A percentile compares a stretch with the other conserved stretches of the same genome.
Evolutionary conservation across 2,888 invertebrate genomes (phyloP).

Genomic region (Ommatoiulus sabulosus): DNA sequence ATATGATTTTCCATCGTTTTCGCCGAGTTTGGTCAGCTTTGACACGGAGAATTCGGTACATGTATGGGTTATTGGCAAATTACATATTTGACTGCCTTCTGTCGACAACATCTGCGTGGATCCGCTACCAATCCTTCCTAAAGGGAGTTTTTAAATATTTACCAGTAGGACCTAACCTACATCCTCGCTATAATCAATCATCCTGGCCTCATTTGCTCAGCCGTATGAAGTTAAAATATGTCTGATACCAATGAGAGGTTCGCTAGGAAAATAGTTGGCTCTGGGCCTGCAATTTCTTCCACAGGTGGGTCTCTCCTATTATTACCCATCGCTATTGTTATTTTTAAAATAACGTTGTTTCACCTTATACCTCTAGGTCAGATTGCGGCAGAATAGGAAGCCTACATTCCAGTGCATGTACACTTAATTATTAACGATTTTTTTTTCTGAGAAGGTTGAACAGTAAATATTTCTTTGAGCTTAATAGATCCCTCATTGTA

Average conservation of each 20-base stretch:
- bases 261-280: neutral
- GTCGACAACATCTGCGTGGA: neutral
- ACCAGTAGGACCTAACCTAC: neutral
- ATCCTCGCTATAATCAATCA: neutral
- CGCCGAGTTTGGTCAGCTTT: too few relatives aligned
- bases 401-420: too few relatives aligned
- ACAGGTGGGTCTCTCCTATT: neutral
- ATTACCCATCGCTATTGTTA: neutral
- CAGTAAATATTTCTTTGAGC: neutral
- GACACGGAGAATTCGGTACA: too few relatives aligned
- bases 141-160: neutral
- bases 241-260: neutral
- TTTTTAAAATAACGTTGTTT: constrained; percentile 30
- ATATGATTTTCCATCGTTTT: too few relatives aligned
- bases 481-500: too few relatives aligned
- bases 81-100: neutral
- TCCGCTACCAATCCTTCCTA: neutral
- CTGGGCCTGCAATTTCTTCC: constrained; percentile 10
- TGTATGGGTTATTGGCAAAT: neutral
- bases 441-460: neutral
- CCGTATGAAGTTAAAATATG: neutral
- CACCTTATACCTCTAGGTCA: neutral
- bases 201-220: neutral
- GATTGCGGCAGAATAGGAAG: neutral
- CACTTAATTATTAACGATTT: neutral